Percentiles rank a stretch among this genome's conserved stretches.
Evolutionary conservation across 30 jellyfish, hydroid and myxozoan species (phyloP).

Genomic region (Aurelia sp.): DNA sequence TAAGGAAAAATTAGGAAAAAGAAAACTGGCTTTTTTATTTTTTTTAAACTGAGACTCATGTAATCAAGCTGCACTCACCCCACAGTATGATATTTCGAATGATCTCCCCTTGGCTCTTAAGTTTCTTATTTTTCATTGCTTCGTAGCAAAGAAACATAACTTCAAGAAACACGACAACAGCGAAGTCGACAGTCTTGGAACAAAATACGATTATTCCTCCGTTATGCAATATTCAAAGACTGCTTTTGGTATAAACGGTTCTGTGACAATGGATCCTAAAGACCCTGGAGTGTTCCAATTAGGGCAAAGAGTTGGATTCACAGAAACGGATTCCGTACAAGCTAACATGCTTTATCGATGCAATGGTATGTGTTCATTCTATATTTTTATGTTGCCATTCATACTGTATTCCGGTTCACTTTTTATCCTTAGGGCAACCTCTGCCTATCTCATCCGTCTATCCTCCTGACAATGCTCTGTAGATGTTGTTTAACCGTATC

Average conservation of each 20-base stretch:
- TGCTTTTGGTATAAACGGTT: constrained; percentile 85
- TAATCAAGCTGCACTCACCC: too few relatives aligned
- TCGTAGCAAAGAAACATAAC: constrained; percentile 75
- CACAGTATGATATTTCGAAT: too few relatives aligned
- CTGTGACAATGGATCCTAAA: constrained; percentile 81
- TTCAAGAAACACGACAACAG: constrained; percentile 76
- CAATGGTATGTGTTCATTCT: constrained; percentile 64
- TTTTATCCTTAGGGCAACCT: too few relatives aligned
- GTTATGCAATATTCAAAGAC: constrained; percentile 91
- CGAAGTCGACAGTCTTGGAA: constrained; percentile 82
- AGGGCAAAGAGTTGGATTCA: constrained; percentile 92
- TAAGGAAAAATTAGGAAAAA: too few relatives aligned
- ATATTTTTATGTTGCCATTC: not conserved
- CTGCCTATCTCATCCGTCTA: too few relatives aligned
- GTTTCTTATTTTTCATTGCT: not conserved
- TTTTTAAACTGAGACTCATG: too few relatives aligned
- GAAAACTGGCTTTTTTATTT: too few relatives aligned
- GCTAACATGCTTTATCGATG: constrained; percentile 84
- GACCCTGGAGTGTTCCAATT: constrained; percentile 73
- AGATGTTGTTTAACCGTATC: too few relatives aligned
- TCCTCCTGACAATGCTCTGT: too few relatives aligned
- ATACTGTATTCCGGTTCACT: too few relatives aligned
- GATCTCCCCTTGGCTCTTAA: too few relatives aligned
- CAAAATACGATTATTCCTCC: constrained; percentile 82
- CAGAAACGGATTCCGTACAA: constrained; percentile 73